These are phyloP conservation scores for Caenorhabditis briggsae DNA, from an alignment of 1,140 invertebrate genomes.

Conservation along the genomic window DNA sequence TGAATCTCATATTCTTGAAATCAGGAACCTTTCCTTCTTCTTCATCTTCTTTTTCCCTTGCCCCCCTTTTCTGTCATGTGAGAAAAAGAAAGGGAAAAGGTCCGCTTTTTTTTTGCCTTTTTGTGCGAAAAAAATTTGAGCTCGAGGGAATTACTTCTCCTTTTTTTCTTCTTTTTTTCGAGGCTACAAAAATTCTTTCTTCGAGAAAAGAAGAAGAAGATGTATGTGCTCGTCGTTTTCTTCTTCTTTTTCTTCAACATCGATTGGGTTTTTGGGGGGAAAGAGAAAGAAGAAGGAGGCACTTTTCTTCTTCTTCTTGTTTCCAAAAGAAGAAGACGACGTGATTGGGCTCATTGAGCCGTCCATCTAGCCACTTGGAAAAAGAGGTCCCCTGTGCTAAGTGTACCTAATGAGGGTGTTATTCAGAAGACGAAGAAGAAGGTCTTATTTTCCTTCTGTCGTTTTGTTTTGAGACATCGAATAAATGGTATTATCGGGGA, in stretches of 20 bases:
- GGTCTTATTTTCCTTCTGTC: background rate
- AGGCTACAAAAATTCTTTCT: background rate
- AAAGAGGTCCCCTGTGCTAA: background rate
- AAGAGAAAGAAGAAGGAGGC: background rate
- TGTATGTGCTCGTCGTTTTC: background rate
- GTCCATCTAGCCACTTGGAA: conserved; percentile 28
- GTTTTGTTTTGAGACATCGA: background rate
- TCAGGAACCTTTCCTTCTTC: too few species aligned
- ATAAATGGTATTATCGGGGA: too few species aligned
- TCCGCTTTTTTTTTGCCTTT: too few species aligned
- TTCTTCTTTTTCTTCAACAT: too few species aligned
- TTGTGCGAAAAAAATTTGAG: background rate
- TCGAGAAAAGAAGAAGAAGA: background rate
- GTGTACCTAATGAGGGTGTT: conserved; percentile 28
- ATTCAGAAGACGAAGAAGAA: background rate
- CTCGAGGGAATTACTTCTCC: conserved; percentile 39
- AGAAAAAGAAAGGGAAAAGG: too few species aligned
- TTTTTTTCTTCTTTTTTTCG: background rate
- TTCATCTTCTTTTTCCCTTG: too few species aligned
- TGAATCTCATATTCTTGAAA: too few species aligned
- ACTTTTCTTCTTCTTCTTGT: background rate
- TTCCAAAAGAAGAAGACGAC: conserved; percentile 22
- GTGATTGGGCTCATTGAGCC: conserved; percentile 41
- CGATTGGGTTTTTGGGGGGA: background rate
- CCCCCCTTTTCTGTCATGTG: too few species aligned